Evolutionary conservation across 2,797 vertebrate genomes (phyloP).

Genomic region (Sorex maritimensis): DNA sequence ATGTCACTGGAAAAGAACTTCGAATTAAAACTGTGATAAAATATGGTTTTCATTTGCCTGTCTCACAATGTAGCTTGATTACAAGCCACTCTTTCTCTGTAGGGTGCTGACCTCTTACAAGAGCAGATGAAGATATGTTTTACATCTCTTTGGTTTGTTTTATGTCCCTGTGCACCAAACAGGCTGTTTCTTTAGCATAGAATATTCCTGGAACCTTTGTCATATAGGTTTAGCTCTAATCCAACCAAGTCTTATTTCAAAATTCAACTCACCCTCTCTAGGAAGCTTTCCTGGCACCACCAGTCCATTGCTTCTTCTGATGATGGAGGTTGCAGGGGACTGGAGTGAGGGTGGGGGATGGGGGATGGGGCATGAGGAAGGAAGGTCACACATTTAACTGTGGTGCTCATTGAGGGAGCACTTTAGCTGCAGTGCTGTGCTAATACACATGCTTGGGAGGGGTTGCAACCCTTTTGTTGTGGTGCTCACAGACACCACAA

Average conservation of each 20-base stretch:
- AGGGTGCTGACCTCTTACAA: not conserved
- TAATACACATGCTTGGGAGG: too few relatives aligned
- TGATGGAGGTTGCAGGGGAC: too few relatives aligned
- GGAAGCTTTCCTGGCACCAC: not conserved
- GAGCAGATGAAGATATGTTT: constrained; percentile 23
- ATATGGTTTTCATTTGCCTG: not conserved
- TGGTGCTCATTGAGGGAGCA: not conserved
- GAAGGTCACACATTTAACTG: too few relatives aligned
- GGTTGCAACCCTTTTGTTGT: too few relatives aligned
- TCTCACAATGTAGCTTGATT: not conserved
- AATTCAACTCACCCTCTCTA: constrained; percentile 7
- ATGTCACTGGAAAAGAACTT: not conserved
- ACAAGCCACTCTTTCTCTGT: not conserved
- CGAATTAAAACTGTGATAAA: constrained; percentile 51
- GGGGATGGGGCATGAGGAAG: too few relatives aligned
- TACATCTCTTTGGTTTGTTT: not conserved
- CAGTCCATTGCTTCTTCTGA: too few relatives aligned
- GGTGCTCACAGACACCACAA: too few relatives aligned
- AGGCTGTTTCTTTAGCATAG: not conserved
- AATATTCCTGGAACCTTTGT: constrained; percentile 17
- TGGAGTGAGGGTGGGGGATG: too few relatives aligned
- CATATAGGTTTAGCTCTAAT: constrained; percentile 6
- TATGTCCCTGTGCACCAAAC: not conserved
- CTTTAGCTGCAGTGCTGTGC: too few relatives aligned
- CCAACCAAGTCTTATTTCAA: not conserved